Conservation (phyloP, 2,888 invertebrate genomes). For the Noctua fimbriata region DNA sequence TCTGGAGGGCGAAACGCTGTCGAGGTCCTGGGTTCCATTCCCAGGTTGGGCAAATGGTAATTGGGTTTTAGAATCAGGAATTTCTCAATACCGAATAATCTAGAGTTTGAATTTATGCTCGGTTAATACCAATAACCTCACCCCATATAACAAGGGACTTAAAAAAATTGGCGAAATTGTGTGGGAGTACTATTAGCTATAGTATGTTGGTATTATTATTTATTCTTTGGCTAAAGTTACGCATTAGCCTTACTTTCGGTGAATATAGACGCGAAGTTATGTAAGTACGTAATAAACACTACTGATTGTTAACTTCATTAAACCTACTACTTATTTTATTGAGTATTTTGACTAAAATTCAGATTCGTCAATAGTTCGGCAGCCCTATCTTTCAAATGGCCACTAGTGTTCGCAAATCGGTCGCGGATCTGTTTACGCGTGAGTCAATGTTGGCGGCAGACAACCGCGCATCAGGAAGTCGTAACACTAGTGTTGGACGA, state of each 20-base stretch:
- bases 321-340: not conserved
- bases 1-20: too few species aligned
- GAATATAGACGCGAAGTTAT: too few species aligned
- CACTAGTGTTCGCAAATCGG: slow-evolving; percentile 7
- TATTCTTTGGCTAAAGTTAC: not conserved
- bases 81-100: not conserved
- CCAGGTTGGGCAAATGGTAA: not conserved
- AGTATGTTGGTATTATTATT: too few species aligned
- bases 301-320: too few species aligned
- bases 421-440: slow-evolving; percentile 39
- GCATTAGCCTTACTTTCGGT: not conserved
- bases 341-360: not conserved
- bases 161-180: too few species aligned
- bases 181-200: too few species aligned
- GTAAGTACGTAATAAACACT: not conserved
- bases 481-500: slow-evolving; percentile 9
- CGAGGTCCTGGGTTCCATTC: not conserved
- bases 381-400: slow-evolving; percentile 27
- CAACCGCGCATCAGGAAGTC: slow-evolving; percentile 33
- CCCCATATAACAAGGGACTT: not conserved
- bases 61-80: fast-evolving
- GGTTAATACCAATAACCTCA: not conserved
- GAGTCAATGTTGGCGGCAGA: slow-evolving; percentile 23
- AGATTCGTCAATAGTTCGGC: not conserved
- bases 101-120: not conserved